Conservation (phyloP, 2,888 invertebrate species). For the Epinotia ramella region DNA sequence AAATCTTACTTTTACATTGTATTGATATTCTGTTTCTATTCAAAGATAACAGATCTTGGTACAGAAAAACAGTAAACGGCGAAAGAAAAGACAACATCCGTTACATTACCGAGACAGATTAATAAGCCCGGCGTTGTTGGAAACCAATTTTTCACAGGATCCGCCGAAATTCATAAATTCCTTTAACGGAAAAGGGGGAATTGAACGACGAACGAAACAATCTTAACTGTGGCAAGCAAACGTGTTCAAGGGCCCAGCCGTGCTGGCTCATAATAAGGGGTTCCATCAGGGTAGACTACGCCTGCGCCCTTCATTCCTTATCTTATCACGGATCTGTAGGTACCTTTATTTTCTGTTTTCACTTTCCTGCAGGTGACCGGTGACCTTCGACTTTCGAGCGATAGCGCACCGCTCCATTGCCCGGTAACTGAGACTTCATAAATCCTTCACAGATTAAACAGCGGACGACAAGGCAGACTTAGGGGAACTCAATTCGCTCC, state of each 20-base stretch:
- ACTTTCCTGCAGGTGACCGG: constrained; percentile 47
- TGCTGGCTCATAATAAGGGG: constrained; percentile 81
- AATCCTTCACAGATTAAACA: constrained; percentile 28
- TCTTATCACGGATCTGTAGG: constrained; percentile 63
- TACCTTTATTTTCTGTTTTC: constrained; percentile 45
- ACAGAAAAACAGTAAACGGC: constrained; percentile 28
- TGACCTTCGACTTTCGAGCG: constrained; percentile 31
- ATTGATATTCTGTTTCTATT: constrained; percentile 2
- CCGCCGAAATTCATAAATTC: constrained; percentile 41
- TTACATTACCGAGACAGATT: constrained; percentile 39
- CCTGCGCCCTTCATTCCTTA: constrained; percentile 62
- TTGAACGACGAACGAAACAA: constrained; percentile 67
- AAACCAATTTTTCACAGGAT: constrained; percentile 41
- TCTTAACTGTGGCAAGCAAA: constrained; percentile 76
- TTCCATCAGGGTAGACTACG: constrained; percentile 60
- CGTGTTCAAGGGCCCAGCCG: constrained; percentile 80
- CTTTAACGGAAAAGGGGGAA: constrained; percentile 58
- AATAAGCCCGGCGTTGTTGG: constrained; percentile 37
- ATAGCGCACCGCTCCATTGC: constrained; percentile 19
- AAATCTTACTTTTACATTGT: not conserved
- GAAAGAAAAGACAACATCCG: constrained; percentile 36
- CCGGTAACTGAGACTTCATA: constrained; percentile 34
- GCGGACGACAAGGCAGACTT: constrained; percentile 8
- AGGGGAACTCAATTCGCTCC: not conserved
- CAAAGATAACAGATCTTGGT: constrained; percentile 18